Percentiles rank a stretch among this genome's conserved stretches.
Conservation (phyloP, 1,140 invertebrate species). For the Bombyx mandarina region DNA sequence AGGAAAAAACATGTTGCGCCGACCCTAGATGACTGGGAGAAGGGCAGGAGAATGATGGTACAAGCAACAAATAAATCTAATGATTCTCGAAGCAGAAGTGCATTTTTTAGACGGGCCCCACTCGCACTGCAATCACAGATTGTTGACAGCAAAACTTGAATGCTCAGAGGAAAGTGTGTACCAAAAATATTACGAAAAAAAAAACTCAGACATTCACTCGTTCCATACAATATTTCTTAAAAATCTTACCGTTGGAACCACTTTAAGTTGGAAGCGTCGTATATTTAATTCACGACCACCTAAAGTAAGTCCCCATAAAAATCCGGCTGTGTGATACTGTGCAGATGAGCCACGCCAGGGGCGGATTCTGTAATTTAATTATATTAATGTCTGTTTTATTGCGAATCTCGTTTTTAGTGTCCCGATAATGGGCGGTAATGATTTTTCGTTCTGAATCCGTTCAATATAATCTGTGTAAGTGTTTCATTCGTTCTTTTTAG, state of each 20-base stretch:
- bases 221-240: constrained; percentile 47
- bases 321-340: constrained; percentile 58
- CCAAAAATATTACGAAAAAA: too few species aligned
- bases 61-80: too few species aligned
- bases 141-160: too few species aligned
- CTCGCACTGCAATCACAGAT: too few species aligned
- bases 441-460: constrained; percentile 20
- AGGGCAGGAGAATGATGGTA: too few species aligned
- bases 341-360: constrained; percentile 59
- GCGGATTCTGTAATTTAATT: constrained; percentile 62
- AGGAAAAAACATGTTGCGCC: too few species aligned
- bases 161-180: too few species aligned
- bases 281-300: constrained; percentile 64
- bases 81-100: too few species aligned
- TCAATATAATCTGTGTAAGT: neutral
- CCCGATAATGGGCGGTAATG: constrained; percentile 55
- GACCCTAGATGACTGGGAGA: too few species aligned
- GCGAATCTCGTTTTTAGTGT: constrained; percentile 60
- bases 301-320: constrained; percentile 65
- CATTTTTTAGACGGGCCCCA: too few species aligned
- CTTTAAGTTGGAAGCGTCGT: constrained; percentile 51
- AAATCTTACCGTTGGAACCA: constrained; percentile 56
- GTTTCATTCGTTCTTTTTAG: too few species aligned
- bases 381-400: constrained; percentile 65
- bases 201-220: neutral